These are phyloP conservation scores for Vidua chalybeata DNA, from an alignment of 2,113 vertebrate species.

Conservation along the genomic window DNA sequence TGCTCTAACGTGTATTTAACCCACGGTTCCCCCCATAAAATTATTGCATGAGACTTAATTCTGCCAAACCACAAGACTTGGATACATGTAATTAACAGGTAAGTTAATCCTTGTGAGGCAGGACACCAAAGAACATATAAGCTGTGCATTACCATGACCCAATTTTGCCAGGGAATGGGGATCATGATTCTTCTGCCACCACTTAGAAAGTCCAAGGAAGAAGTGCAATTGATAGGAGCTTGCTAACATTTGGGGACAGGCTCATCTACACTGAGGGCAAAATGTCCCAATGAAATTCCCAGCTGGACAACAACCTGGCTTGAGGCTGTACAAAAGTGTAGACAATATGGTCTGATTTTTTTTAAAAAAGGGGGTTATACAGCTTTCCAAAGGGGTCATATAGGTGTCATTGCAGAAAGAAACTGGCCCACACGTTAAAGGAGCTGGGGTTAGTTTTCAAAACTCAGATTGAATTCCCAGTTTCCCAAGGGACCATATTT, in stretches of 20 bases:
- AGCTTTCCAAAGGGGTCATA: background rate
- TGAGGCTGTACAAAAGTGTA: background rate
- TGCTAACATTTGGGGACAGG: background rate
- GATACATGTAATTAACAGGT: background rate
- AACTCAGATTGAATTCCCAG: background rate
- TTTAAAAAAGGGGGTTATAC: background rate
- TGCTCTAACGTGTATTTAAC: background rate
- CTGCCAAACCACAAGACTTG: background rate
- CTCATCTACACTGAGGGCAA: background rate
- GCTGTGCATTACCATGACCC: background rate
- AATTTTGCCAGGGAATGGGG: background rate
- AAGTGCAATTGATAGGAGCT: background rate
- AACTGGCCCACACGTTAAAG: background rate
- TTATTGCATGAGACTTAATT: background rate
- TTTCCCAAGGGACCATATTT: background rate
- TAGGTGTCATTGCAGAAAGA: background rate
- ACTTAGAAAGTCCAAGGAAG: background rate
- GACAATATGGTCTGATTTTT: background rate
- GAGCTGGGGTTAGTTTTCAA: background rate
- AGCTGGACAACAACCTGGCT: background rate
- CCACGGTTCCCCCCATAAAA: background rate
- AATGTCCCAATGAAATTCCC: background rate
- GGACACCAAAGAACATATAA: background rate
- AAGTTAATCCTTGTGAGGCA: background rate
- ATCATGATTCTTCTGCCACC: background rate